phyloP scores from a whole-genome alignment of 2,113 vertebrate species.

The Tylochromis polylepis region DNA sequence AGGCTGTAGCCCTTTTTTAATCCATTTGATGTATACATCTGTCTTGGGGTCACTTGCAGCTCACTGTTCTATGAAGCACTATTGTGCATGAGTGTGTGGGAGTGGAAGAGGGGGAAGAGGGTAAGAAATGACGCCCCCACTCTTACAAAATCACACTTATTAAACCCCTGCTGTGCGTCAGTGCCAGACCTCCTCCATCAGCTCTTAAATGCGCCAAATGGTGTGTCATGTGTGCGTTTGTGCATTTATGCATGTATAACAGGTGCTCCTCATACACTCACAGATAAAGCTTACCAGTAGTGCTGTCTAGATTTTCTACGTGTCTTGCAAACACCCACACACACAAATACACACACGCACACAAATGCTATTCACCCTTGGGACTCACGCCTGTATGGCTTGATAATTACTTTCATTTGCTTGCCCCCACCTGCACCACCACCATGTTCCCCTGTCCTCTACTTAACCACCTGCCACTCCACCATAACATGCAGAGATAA shows the following conservation, averaged over 20 bases:
- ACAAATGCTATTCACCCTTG: conserved; percentile 45
- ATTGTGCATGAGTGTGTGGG: neutral
- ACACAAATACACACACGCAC: neutral
- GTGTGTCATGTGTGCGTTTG: neutral
- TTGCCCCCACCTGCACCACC: conserved; percentile 4
- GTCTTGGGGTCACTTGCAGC: neutral
- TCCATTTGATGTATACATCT: neutral
- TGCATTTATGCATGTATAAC: conserved; percentile 39
- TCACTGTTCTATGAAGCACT: conserved; percentile 8
- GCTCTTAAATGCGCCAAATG: conserved; percentile 39
- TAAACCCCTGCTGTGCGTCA: conserved; percentile 50
- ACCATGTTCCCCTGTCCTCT: conserved; percentile 14
- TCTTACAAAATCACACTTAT: conserved; percentile 37
- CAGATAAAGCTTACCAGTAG: conserved; percentile 47
- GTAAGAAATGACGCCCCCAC: neutral
- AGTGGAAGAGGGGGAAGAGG: neutral
- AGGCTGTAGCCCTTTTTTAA: neutral
- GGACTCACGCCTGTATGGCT: conserved; percentile 50
- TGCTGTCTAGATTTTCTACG: conserved; percentile 1
- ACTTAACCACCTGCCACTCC: conserved; percentile 68
- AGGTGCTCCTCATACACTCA: conserved; percentile 39
- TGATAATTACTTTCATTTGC: conserved; percentile 69
- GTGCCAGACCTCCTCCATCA: conserved; percentile 47
- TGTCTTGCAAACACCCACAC: neutral
- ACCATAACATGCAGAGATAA: conserved; percentile 31